Percentiles rank a stretch among this genome's conserved stretches.
Evolutionary conservation across 2,113 vertebrate species (phyloP).

Genomic region (Microtus ochrogaster): DNA sequence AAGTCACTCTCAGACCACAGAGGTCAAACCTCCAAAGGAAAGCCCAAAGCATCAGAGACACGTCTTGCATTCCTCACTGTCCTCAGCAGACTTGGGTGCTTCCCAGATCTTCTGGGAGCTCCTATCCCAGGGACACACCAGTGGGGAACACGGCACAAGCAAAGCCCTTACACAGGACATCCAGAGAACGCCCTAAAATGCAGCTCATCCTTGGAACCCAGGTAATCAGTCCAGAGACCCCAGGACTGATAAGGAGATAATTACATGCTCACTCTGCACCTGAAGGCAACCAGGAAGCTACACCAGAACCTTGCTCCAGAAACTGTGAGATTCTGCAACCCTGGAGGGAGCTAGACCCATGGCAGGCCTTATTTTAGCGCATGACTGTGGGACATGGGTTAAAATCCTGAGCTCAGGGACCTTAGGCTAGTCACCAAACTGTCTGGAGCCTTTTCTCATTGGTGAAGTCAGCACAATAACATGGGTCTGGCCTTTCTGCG

Average conservation of each 20-base stretch:
- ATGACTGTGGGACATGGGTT: not conserved
- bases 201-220: not conserved
- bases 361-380: not conserved
- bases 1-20: not conserved
- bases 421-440: not conserved
- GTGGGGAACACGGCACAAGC: not conserved
- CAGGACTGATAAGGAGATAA: not conserved
- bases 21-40: not conserved
- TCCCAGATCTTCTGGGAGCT: not conserved
- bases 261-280: fast-evolving
- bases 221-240: not conserved
- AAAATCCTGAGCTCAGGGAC: not conserved
- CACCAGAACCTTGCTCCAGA: not conserved
- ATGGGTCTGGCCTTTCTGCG: not conserved
- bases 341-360: not conserved
- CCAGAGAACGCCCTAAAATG: not conserved
- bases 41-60: not conserved
- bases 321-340: not conserved
- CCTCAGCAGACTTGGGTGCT: not conserved
- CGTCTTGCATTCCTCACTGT: not conserved
- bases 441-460: not conserved
- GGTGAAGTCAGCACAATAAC: not conserved
- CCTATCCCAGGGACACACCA: not conserved
- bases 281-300: not conserved
- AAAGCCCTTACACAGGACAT: not conserved